These are phyloP conservation scores for Tuta absoluta DNA, from an alignment of 2,888 invertebrate genomes.

Conservation along the genomic window DNA sequence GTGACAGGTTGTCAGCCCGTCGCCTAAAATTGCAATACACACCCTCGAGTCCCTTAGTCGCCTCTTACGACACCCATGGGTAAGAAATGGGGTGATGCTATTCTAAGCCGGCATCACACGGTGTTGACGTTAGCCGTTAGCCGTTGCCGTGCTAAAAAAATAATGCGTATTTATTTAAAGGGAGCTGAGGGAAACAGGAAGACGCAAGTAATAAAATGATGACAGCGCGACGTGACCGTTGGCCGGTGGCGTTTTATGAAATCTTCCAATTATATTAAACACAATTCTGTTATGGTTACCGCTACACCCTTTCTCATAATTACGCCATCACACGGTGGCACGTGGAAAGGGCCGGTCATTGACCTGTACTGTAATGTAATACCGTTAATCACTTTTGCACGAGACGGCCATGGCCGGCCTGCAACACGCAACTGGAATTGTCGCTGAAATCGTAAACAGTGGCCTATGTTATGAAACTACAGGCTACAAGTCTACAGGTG, in stretches of 20 bases:
- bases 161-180: conserved; percentile 2
- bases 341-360: conserved; percentile 69
- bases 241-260: not conserved
- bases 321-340: conserved; percentile 38
- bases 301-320: not conserved
- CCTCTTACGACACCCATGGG: no score
- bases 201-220: not conserved
- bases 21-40: no score
- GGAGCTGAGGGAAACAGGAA: conserved; percentile 1
- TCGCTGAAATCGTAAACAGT: conserved; percentile 11
- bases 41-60: no score
- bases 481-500: no score
- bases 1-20: no score
- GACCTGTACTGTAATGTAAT: conserved; percentile 59
- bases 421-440: conserved; percentile 43
- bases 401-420: conserved; percentile 45
- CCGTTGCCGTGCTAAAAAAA: no score
- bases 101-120: no score
- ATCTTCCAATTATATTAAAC: conserved; percentile 9
- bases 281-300: not conserved
- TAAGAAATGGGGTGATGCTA: no score
- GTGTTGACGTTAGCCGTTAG: no score
- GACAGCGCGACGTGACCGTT: not conserved
- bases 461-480: no score
- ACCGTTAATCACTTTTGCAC: conserved; percentile 71